These are phyloP conservation scores for Pyxicephalus adspersus DNA, from an alignment of 2,113 vertebrate genomes.

Conservation along the genomic window DNA sequence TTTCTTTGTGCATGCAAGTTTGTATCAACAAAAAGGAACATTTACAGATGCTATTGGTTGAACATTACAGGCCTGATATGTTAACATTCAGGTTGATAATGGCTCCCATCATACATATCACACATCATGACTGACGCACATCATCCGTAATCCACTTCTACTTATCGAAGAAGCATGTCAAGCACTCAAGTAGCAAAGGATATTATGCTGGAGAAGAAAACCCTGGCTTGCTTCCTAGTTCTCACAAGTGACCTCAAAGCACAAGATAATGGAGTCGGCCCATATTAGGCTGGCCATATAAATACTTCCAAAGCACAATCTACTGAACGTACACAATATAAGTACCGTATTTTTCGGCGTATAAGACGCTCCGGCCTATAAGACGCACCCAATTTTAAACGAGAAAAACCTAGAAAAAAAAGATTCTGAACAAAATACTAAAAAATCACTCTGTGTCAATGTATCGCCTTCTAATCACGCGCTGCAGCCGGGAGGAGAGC, in stretches of 20 bases:
- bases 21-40: no score
- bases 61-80: not conserved
- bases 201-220: not conserved
- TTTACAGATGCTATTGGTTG: no score
- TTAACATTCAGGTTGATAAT: not conserved
- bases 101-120: not conserved
- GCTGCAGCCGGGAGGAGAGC: no score
- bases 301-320: not conserved
- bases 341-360: no score
- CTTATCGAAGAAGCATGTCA: conserved; percentile 38
- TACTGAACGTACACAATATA: not conserved
- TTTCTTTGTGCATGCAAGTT: no score
- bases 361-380: no score
- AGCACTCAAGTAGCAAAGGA: conserved; percentile 5
- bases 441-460: no score
- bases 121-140: conserved; percentile 26
- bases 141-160: conserved; percentile 24
- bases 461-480: no score
- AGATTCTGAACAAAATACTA: no score
- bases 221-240: conserved; percentile 11
- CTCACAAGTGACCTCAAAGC: conserved; percentile 13
- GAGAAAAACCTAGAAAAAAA: no score
- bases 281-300: not conserved
- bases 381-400: no score
- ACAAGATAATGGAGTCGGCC: not conserved